Evolutionary conservation across 2,113 vertebrate species (phyloP).

Genomic region (Psilopogon haemacephalus): DNA sequence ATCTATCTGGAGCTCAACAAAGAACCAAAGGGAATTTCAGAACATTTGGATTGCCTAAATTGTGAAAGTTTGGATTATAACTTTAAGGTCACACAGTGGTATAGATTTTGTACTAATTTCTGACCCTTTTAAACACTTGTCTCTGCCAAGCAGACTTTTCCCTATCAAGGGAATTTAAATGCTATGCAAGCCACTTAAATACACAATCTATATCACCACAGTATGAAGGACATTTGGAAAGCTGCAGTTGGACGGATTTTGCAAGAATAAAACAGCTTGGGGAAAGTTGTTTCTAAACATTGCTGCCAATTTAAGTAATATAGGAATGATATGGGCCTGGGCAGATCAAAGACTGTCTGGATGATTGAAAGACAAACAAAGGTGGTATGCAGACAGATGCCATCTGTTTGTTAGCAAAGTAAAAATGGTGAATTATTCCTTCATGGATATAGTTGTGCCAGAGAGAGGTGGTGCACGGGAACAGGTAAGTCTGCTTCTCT

Average conservation of each 20-base stretch:
- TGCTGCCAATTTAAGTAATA: conserved; percentile 52
- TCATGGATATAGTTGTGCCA: neutral
- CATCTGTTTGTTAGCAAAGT: neutral
- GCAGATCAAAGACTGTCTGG: conserved; percentile 36
- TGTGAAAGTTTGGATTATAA: neutral
- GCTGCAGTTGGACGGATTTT: conserved; percentile 38
- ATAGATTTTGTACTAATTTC: neutral
- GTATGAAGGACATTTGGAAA: conserved; percentile 16
- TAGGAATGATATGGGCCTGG: neutral
- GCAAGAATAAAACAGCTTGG: conserved; percentile 34
- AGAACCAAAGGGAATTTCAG: neutral
- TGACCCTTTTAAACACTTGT: neutral
- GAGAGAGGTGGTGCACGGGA: neutral
- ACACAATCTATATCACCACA: neutral
- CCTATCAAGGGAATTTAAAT: neutral
- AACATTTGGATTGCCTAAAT: neutral
- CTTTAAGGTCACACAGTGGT: neutral
- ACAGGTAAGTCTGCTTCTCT: neutral
- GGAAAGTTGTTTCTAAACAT: conserved; percentile 15
- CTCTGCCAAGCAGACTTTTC: neutral
- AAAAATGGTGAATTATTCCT: neutral
- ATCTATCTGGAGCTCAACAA: neutral
- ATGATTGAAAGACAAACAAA: conserved; percentile 33
- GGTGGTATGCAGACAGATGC: neutral
- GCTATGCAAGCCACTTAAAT: neutral